Evolutionary conservation across 2,113 vertebrate genomes (phyloP).

Genomic region (Ivindomyrus marchei): DNA sequence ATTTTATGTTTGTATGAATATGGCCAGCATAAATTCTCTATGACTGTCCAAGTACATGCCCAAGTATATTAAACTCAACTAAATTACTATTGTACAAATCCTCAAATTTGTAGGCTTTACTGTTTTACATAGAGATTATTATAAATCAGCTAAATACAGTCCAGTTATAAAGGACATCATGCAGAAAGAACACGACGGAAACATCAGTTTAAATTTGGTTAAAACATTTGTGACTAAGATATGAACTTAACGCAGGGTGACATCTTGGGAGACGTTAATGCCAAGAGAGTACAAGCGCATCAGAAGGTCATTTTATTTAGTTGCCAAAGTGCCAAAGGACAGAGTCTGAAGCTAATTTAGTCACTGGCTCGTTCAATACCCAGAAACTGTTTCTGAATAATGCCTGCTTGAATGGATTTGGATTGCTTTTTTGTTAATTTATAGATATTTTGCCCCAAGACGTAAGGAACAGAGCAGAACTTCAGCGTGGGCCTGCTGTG

Average conservation of each 20-base stretch:
- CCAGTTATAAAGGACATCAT: not conserved
- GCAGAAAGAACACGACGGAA: not conserved
- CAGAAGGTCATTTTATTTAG: not conserved
- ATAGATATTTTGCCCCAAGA: not conserved
- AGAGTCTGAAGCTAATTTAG: not conserved
- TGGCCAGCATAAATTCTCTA: not conserved
- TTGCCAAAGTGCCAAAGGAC: not conserved
- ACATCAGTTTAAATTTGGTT: not conserved
- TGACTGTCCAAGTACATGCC: not conserved
- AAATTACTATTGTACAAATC: not conserved
- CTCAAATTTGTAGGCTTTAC: not conserved
- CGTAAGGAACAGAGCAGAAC: not conserved
- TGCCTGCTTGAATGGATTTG: not conserved
- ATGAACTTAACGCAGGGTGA: not conserved
- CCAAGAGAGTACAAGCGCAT: not conserved
- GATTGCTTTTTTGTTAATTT: not conserved
- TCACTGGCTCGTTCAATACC: constrained; percentile 8
- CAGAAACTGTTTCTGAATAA: not conserved
- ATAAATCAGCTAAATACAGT: not conserved
- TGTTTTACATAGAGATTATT: not conserved
- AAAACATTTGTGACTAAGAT: not conserved
- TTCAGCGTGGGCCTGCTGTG: not conserved
- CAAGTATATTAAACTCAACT: not conserved
- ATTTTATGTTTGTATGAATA: not conserved
- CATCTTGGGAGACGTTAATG: not conserved